phyloP scores from a whole-genome alignment of 2,113 vertebrate genomes.

The Osmerus eperlanus region DNA sequence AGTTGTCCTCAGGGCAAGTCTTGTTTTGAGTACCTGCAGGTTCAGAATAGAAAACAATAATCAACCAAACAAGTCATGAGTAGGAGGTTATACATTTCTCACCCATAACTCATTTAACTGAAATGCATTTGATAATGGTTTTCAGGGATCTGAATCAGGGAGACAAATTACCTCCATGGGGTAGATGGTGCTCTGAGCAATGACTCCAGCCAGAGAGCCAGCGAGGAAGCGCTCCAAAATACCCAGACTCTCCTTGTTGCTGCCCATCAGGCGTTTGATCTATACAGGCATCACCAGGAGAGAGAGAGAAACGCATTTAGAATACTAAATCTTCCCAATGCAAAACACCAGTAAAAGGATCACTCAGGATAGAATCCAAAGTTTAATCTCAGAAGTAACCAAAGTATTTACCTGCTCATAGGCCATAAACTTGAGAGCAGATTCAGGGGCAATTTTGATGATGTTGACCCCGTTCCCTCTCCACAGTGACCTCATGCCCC shows the following conservation, averaged over 20 bases:
- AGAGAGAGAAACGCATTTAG: not conserved
- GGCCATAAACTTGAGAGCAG: constrained; percentile 97
- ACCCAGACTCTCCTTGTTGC: constrained; percentile 79
- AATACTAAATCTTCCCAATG: not conserved
- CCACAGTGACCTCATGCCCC: constrained; percentile 85
- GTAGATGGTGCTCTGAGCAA: constrained; percentile 95
- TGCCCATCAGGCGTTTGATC: constrained; percentile 89
- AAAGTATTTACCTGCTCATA: constrained; percentile 85
- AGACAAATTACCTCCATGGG: constrained; percentile 88
- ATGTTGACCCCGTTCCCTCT: constrained; percentile 90
- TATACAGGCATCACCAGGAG: constrained; percentile 39
- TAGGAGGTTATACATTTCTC: too few relatives aligned
- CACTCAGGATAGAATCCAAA: not conserved
- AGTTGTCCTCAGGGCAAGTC: constrained; percentile 84
- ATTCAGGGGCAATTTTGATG: constrained; percentile 92
- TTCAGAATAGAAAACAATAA: not conserved
- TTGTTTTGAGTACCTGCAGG: constrained; percentile 88
- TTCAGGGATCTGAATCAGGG: not conserved
- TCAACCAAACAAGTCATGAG: not conserved
- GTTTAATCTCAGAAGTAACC: not conserved
- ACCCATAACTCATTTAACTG: too few relatives aligned
- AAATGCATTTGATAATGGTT: too few relatives aligned
- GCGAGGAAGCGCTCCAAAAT: constrained; percentile 86
- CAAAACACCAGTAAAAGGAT: not conserved
- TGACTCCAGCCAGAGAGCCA: constrained; percentile 87